Conservation (phyloP, 1,140 invertebrate genomes). For the Colletes gigas region DNA sequence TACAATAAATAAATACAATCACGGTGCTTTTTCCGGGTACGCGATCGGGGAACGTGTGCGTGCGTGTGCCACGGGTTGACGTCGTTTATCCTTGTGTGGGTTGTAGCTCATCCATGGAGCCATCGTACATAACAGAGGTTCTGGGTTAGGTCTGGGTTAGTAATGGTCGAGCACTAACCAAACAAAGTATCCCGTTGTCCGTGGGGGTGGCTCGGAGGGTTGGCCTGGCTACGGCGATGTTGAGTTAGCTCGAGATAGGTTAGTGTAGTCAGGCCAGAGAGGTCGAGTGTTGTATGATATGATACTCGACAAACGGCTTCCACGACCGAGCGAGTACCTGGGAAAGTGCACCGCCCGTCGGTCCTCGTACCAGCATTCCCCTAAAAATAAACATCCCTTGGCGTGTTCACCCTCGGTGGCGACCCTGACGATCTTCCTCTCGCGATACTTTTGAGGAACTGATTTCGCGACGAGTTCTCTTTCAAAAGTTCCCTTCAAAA, state of each 20-base stretch:
- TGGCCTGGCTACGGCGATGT: conserved; percentile 59
- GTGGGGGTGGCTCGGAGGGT: conserved; percentile 46
- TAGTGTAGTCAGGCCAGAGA: conserved; percentile 52
- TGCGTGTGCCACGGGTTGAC: neutral
- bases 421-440: neutral
- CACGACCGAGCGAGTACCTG: conserved; percentile 58
- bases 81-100: neutral
- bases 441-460: neutral
- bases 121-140: conserved; percentile 54
- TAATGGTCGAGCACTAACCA: conserved; percentile 69
- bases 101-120: conserved; percentile 53
- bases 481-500: too few relatives aligned
- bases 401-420: neutral
- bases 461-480: too few relatives aligned
- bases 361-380: conserved; percentile 24
- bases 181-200: conserved; percentile 68
- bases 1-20: conserved; percentile 56
- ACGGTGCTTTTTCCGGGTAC: neutral
- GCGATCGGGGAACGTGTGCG: neutral
- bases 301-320: conserved; percentile 69
- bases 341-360: conserved; percentile 40
- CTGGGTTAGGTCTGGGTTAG: conserved; percentile 59
- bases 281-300: conserved; percentile 73
- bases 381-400: conserved; percentile 67
- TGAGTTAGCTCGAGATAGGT: conserved; percentile 66